Evolutionary conservation across 2,888 invertebrate species (phyloP).

Genomic region (Protonemura montana): DNA sequence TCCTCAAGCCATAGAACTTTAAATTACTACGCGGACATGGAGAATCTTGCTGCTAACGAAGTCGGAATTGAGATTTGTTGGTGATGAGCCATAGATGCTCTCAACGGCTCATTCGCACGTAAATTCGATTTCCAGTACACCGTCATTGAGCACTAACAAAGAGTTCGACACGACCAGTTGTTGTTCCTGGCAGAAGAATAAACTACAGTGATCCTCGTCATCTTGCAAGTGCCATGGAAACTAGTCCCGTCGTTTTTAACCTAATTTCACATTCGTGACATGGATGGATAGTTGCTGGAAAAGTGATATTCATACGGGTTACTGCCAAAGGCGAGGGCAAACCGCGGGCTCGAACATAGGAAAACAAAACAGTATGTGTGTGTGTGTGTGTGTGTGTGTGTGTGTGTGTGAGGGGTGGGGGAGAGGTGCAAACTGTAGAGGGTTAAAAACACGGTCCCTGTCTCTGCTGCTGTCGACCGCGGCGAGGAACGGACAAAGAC

Average conservation of each 20-base stretch:
- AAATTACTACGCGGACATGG: background rate
- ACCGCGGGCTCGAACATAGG: too few relatives aligned
- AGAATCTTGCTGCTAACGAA: background rate
- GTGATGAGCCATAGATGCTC: too few relatives aligned
- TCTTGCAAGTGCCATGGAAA: background rate
- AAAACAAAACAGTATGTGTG: too few relatives aligned
- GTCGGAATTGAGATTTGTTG: too few relatives aligned
- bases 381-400: too few relatives aligned
- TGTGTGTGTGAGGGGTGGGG: too few relatives aligned
- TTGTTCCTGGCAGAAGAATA: too few relatives aligned
- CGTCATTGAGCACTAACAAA: too few relatives aligned
- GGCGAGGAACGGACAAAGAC: background rate
- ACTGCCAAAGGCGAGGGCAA: background rate
- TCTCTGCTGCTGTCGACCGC: background rate
- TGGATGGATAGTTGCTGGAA: background rate
- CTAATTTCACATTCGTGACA: background rate
- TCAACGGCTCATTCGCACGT: too few relatives aligned
- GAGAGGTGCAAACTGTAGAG: too few relatives aligned
- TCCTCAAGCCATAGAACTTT: slow-evolving; percentile 17
- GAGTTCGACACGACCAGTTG: too few relatives aligned
- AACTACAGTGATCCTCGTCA: background rate
- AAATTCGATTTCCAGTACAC: too few relatives aligned
- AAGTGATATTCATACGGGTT: background rate
- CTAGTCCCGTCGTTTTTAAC: background rate
- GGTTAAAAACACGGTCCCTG: background rate